Conservation (phyloP, 2,113 vertebrate species). For the Myrmophylax atrothorax region DNA sequence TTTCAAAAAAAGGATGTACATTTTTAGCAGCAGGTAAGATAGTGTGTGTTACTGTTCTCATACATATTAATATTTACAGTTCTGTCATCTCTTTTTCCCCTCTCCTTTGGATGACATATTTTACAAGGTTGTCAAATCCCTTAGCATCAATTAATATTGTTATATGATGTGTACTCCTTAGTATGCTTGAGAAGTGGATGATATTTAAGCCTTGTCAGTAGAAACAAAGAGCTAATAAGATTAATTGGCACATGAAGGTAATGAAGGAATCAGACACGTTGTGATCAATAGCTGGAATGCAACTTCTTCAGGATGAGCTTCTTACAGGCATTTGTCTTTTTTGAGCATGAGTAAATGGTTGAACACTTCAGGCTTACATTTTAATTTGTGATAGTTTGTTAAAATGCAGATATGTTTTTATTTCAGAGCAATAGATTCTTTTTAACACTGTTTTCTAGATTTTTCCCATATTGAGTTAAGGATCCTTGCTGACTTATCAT, state of each 20-base stretch:
- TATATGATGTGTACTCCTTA: background rate
- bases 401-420: background rate
- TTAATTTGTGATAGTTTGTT: background rate
- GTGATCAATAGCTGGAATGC: background rate
- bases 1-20: constrained; percentile 79
- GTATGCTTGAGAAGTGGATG: background rate
- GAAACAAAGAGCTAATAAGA: background rate
- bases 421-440: background rate
- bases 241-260: background rate
- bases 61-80: background rate
- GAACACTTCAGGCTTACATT: background rate
- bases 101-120: background rate
- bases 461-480: constrained; percentile 93
- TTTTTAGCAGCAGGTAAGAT: constrained; percentile 89
- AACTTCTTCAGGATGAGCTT: background rate
- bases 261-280: background rate
- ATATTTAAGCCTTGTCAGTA: background rate
- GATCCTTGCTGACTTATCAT: constrained; percentile 90
- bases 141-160: background rate
- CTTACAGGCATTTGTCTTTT: background rate
- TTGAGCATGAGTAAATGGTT: background rate
- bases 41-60: background rate
- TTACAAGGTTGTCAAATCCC: background rate
- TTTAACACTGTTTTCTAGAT: constrained; percentile 73
- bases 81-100: background rate